These are phyloP conservation scores for Limenitis arthemis DNA, from an alignment of 2,888 invertebrate genomes.

Conservation along the genomic window DNA sequence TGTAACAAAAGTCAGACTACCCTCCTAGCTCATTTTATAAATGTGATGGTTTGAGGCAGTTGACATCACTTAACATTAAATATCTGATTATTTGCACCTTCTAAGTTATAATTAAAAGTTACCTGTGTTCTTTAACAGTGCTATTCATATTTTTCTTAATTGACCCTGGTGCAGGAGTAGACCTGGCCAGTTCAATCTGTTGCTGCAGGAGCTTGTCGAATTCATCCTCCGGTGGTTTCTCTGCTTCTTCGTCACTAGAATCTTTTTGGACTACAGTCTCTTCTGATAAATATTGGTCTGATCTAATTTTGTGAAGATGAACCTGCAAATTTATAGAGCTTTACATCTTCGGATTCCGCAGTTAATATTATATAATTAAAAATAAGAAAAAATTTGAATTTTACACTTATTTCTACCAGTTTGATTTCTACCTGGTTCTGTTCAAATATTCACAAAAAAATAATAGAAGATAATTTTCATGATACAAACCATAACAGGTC, in stretches of 20 bases:
- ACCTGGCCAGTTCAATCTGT: slow-evolving; percentile 74
- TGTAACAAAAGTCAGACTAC: too few relatives aligned
- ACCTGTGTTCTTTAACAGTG: slow-evolving; percentile 35
- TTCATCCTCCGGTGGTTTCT: slow-evolving; percentile 69
- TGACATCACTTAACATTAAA: too few relatives aligned
- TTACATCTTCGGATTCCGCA: too few relatives aligned
- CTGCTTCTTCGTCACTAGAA: slow-evolving; percentile 60
- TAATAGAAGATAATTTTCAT: slow-evolving; percentile 1
- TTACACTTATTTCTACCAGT: too few relatives aligned
- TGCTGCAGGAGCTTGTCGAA: slow-evolving; percentile 76
- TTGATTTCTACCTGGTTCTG: too few relatives aligned
- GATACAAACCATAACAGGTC: slow-evolving; percentile 78
- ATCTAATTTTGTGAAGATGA: slow-evolving; percentile 76
- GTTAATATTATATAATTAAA: background rate
- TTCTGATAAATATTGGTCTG: slow-evolving; percentile 70
- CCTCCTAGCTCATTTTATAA: too few relatives aligned
- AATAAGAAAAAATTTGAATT: background rate
- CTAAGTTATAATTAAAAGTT: background rate
- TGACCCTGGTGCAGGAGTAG: slow-evolving; percentile 48
- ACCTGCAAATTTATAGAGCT: slow-evolving; percentile 63
- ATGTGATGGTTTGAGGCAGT: background rate
- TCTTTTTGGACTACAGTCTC: slow-evolving; percentile 55
- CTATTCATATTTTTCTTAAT: slow-evolving; percentile 34
- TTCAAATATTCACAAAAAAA: background rate
- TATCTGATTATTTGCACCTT: too few relatives aligned